phyloP scores from a whole-genome alignment of 1,140 invertebrate species.

The Drosophila yakuba region DNA sequence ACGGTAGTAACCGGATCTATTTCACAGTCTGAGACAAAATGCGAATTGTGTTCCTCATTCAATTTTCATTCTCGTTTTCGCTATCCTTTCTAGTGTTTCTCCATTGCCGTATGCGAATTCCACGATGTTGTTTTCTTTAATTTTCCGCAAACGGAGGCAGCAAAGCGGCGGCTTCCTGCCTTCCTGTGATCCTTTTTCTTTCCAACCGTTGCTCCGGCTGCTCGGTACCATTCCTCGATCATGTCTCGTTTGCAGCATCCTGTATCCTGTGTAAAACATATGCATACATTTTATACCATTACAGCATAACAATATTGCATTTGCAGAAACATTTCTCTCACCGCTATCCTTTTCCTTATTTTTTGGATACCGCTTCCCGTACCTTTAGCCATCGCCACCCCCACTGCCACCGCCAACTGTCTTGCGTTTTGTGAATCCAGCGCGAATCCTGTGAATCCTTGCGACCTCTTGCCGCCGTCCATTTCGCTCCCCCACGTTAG shows the following conservation, averaged over 20 bases:
- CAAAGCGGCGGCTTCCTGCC: conserved; percentile 45
- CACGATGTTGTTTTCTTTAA: conserved; percentile 50
- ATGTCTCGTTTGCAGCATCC: conserved; percentile 32
- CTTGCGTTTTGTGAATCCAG: conserved; percentile 61
- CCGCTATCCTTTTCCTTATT: background rate
- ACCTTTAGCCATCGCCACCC: background rate
- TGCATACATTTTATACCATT: conserved; percentile 77
- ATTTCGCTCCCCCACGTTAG: conserved; percentile 47
- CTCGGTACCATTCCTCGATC: conserved; percentile 7
- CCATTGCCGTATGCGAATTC: conserved; percentile 34
- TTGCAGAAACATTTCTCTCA: conserved; percentile 65
- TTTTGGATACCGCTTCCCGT: background rate
- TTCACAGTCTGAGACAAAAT: conserved; percentile 32
- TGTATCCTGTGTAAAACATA: conserved; percentile 69
- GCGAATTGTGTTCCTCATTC: conserved; percentile 42
- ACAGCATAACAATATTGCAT: conserved; percentile 76
- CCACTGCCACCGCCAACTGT: conserved; percentile 14
- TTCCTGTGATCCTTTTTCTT: conserved; percentile 20
- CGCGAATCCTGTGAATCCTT: conserved; percentile 43
- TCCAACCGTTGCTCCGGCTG: background rate
- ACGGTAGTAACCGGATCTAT: conserved; percentile 40
- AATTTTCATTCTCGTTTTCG: conserved; percentile 27
- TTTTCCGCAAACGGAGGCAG: conserved; percentile 45
- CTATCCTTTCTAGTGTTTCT: background rate
- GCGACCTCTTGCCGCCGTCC: conserved; percentile 11